Base-by-base conservation (phyloP, 2,797 vertebrate species). In the Rhinoraja longicauda region DNA sequence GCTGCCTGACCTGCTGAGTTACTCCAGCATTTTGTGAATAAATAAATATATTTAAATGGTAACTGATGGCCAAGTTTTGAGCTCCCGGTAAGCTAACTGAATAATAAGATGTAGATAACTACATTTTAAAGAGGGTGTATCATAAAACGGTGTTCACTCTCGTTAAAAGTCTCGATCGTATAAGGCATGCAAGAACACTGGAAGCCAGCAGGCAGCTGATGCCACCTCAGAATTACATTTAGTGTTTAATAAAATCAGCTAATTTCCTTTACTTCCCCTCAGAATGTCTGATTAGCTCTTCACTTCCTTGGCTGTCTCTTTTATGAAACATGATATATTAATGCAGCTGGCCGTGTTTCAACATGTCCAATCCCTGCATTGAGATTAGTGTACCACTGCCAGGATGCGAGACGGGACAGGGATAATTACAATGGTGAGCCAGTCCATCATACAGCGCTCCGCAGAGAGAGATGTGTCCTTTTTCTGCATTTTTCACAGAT, bases 241-340 rank as follows among this genome's bases (percentile, higher is more conserved):
- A 84, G 62, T 67, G 62, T 15, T 19, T 64, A 67, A 88, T 88
- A 88, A 36, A 88, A 88, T 67, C 84, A 88, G 84, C 84, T 67
- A 36, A 88, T 32, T 88, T 67, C 36, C 62, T 32, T 88, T 67
- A 12, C 1, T 21, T 24, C 12, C 78, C 62, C 24, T 67, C 15
- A 64, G n/a, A 64, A 88, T 67, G 59, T 67, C 17, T 88, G 62
- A 88, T 88, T 36, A 67, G 62, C 36, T 62, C n/a, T 62, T 88
- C 62, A 64, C 62, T 88, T 67, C 84, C 62, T 21, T 19, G 59
- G 59, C 67, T 88, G 84, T 88, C 62, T 67, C n/a, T 88, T 88
- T 88, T 88, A 88, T 88, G 62, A 88, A 88, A 36, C 84, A 67
- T 88, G 84, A 88, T 88, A 67, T 88, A 88, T 88, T 64, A 67